phyloP scores from a whole-genome alignment of 2,797 vertebrate species.

The Hybognathus amarus region DNA sequence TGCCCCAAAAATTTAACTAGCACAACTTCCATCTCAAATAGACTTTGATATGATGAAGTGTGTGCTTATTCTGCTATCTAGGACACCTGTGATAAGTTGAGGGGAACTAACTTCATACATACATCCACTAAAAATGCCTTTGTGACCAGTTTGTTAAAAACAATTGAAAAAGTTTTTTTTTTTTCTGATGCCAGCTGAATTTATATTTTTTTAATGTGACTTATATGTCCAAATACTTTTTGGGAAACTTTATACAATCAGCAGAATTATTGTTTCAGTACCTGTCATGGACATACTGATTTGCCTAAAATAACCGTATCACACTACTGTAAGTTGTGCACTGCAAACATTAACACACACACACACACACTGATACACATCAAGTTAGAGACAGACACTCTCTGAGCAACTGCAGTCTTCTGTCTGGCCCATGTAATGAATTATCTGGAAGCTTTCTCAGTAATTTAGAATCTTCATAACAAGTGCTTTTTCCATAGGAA shows the following conservation, averaged over 20 bases:
- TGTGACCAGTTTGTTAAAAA: not conserved
- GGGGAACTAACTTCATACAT: not conserved
- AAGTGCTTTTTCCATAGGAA: constrained; percentile 99
- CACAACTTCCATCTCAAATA: not conserved
- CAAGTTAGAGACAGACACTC: constrained; percentile 63
- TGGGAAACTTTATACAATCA: not conserved
- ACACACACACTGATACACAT: constrained; percentile 60
- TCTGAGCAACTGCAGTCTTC: constrained; percentile 94
- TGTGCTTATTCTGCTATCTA: not conserved
- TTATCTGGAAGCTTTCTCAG: constrained; percentile 99
- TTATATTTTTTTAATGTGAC: not conserved
- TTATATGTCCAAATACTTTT: not conserved
- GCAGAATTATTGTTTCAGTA: not conserved
- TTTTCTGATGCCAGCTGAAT: not conserved
- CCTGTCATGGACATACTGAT: not conserved
- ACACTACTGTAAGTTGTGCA: not conserved
- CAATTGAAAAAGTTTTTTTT: not conserved
- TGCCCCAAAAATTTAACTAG: not conserved
- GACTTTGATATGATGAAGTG: not conserved
- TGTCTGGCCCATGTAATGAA: constrained; percentile 98
- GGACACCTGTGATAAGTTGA: not conserved
- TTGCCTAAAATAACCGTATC: not conserved
- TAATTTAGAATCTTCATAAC: constrained; percentile 99
- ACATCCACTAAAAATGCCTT: not conserved
- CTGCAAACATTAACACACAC: not conserved